Conservation (phyloP, 2,113 vertebrate species). For the Panthera tigris region DNA sequence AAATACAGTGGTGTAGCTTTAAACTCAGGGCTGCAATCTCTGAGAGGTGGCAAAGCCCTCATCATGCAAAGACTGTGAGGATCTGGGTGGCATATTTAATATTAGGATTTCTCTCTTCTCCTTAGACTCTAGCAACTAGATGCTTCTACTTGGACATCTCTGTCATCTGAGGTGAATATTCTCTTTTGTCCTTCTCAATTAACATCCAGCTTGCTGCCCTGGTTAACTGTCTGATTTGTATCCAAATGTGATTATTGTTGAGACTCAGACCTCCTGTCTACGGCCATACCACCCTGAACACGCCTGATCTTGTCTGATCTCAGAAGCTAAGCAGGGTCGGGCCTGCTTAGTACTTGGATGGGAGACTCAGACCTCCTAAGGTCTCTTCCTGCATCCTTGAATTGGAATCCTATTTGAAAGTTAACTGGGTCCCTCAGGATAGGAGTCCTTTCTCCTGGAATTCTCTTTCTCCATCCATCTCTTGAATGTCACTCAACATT, state of each 20-base stretch:
- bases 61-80: rapidly evolving
- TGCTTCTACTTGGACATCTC: not conserved
- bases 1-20: not conserved
- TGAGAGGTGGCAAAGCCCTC: not conserved
- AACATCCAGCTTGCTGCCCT: not conserved
- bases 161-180: not conserved
- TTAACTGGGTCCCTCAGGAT: not conserved
- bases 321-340: no score
- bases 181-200: not conserved
- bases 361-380: not conserved
- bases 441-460: not conserved
- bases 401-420: not conserved
- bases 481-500: not conserved
- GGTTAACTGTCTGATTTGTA: not conserved
- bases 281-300: no score
- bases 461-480: not conserved
- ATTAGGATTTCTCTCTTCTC: not conserved
- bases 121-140: not conserved
- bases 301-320: no score
- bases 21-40: not conserved
- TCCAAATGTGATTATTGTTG: not conserved
- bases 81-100: no score
- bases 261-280: not conserved
- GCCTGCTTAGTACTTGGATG: no score
- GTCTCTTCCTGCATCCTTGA: not conserved